Conservation (phyloP, 2,888 invertebrate genomes). For the Anthophora plumipes region DNA sequence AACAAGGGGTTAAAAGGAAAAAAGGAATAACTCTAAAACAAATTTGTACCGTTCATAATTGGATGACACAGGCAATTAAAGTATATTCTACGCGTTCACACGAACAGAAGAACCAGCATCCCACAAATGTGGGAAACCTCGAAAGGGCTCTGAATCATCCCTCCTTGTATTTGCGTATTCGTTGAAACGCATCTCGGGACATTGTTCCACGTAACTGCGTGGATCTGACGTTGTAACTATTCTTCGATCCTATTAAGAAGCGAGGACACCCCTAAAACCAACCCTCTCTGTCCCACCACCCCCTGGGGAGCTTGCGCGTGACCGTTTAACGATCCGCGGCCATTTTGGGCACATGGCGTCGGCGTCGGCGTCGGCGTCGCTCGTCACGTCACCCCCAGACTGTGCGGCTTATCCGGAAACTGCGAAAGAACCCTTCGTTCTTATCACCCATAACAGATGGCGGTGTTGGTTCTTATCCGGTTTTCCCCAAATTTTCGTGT, state of each 20-base stretch:
- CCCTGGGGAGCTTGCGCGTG: slow-evolving; percentile 77
- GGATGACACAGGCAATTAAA: background rate
- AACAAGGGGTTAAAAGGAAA: no score
- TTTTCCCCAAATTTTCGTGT: slow-evolving; percentile 48
- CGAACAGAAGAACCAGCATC: background rate
- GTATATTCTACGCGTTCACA: background rate
- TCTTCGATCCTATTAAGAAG: slow-evolving; percentile 69
- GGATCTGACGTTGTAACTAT: slow-evolving; percentile 62
- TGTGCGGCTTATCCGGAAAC: slow-evolving; percentile 80
- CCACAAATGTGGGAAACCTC: background rate
- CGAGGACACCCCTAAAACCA: slow-evolving; percentile 64
- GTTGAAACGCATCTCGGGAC: slow-evolving; percentile 15
- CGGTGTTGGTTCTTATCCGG: slow-evolving; percentile 73
- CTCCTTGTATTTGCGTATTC: background rate
- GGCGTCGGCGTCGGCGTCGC: slow-evolving; percentile 73
- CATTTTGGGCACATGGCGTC: slow-evolving; percentile 79
- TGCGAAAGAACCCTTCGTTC: slow-evolving; percentile 78
- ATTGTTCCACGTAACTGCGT: slow-evolving; percentile 46
- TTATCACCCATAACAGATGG: slow-evolving; percentile 80
- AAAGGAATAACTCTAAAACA: no score
- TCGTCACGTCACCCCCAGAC: slow-evolving; percentile 76
- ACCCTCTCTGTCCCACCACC: slow-evolving; percentile 59
- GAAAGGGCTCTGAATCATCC: slow-evolving; percentile 18
- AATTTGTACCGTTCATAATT: no score
- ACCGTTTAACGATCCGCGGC: slow-evolving; percentile 78